These are phyloP conservation scores for Phrynocephalus vlangalii DNA, from an alignment of 2,797 vertebrate species.

Conservation along the genomic window DNA sequence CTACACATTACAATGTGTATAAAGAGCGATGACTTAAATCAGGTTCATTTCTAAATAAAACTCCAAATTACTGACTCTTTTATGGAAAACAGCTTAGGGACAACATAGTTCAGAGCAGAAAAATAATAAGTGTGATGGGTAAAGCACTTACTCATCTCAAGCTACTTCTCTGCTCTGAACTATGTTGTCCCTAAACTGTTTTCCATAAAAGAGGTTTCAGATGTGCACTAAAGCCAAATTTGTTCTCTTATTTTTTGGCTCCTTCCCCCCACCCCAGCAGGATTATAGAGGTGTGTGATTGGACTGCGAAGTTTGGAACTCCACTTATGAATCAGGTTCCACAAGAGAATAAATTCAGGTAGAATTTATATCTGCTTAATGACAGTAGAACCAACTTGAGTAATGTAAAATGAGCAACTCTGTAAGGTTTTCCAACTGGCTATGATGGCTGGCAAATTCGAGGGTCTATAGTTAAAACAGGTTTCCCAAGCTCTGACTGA, in stretches of 20 bases:
- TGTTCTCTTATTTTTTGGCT: neutral
- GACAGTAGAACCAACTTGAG: neutral
- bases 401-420: neutral
- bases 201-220: neutral
- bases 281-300: no score
- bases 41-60: neutral
- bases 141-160: no score
- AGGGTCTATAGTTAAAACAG: no score
- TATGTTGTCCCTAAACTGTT: neutral
- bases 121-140: no score
- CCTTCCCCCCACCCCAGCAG: neutral
- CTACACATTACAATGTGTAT: no score
- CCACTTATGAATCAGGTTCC: neutral
- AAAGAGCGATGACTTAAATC: no score
- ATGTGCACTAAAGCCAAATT: neutral
- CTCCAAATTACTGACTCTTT: neutral
- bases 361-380: neutral
- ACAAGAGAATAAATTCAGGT: neutral
- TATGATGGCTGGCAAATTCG: no score
- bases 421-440: no score
- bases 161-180: neutral
- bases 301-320: neutral
- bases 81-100: neutral
- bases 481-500: no score
- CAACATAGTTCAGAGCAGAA: neutral